These are phyloP conservation scores for Pyrrhopygopsis socrates DNA, from an alignment of 2,888 invertebrate genomes.

Conservation along the genomic window DNA sequence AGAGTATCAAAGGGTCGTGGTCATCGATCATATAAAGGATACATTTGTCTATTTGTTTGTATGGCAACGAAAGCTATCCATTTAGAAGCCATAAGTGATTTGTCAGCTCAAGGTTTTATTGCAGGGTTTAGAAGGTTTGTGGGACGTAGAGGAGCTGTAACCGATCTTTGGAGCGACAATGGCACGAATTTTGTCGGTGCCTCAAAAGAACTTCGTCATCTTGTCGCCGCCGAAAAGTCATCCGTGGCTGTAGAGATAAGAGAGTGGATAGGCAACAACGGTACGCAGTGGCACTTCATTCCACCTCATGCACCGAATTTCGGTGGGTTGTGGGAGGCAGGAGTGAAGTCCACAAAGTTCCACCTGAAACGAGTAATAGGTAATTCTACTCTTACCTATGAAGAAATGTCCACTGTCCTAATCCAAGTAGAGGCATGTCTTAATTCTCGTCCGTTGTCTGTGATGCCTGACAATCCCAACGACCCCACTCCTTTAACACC, in stretches of 20 bases:
- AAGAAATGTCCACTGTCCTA: no score
- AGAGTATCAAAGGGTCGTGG: not conserved
- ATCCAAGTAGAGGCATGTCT: no score
- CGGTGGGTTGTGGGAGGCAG: not conserved
- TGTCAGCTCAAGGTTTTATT: not conserved
- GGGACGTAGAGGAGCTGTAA: not conserved
- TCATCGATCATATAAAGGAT: constrained; percentile 4
- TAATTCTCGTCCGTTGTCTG: no score
- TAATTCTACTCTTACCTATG: no score
- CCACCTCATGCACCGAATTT: not conserved
- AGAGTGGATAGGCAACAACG: not conserved
- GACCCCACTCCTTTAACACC: no score
- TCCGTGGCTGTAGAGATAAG: no score
- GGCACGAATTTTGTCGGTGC: not conserved
- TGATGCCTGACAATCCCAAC: no score
- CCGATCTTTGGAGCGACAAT: not conserved
- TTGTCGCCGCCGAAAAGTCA: no score
- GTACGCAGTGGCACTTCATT: not conserved
- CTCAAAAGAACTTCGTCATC: no score
- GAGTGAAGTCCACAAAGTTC: not conserved
- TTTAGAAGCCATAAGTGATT: not conserved
- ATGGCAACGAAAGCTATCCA: not conserved
- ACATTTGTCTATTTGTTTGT: not conserved
- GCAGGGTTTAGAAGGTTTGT: not conserved
- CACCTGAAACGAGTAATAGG: no score